Conservation (phyloP, 2,797 vertebrate genomes). For the Onychomys arenicola region DNA sequence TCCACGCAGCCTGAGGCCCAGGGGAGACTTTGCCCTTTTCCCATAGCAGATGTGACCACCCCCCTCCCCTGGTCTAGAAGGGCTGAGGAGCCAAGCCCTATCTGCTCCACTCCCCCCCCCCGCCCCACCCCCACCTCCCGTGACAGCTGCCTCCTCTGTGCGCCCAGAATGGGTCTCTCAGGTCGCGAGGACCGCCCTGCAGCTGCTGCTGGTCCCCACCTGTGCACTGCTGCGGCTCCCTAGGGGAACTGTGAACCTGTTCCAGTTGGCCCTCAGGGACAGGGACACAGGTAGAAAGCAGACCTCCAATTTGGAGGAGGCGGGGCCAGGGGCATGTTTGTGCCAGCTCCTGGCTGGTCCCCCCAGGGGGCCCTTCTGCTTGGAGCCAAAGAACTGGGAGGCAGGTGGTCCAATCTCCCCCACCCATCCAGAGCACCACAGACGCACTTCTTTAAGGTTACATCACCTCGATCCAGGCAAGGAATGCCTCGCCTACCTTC, state of each 20-base stretch:
- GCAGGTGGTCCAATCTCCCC: not conserved
- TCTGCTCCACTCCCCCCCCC: not conserved
- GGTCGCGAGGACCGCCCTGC: not conserved
- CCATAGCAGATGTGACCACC: not conserved
- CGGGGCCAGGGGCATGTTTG: not conserved
- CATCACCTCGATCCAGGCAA: not conserved
- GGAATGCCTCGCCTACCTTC: not conserved
- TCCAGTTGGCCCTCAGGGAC: not conserved
- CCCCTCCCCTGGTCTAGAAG: not conserved
- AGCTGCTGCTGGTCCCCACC: not conserved
- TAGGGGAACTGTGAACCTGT: not conserved
- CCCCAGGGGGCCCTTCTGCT: not conserved
- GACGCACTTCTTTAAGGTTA: not conserved
- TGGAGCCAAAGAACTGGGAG: not conserved
- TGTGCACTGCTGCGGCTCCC: not conserved
- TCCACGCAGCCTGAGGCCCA: not conserved
- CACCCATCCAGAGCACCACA: not conserved
- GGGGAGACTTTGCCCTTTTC: not conserved
- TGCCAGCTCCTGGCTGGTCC: not conserved
- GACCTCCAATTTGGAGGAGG: not conserved
- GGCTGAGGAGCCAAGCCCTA: not conserved
- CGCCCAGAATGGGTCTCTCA: not conserved
- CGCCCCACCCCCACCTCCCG: rapidly evolving
- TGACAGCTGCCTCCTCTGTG: not conserved
- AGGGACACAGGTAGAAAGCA: not conserved